These are phyloP conservation scores for Tachina fera DNA, from an alignment of 2,888 invertebrate genomes.

Conservation along the genomic window DNA sequence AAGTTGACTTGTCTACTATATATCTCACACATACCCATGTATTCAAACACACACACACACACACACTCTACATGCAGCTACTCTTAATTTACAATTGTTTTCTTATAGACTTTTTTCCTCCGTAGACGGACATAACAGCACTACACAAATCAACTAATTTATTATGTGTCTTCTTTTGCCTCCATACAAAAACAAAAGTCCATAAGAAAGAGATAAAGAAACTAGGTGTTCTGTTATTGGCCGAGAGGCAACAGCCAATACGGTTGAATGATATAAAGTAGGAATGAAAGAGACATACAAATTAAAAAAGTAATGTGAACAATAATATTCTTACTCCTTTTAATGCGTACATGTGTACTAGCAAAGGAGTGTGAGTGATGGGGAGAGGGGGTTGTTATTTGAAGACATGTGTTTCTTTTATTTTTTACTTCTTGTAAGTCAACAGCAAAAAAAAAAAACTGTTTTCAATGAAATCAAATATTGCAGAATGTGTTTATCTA, in stretches of 20 bases:
- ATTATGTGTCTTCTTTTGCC: constrained; percentile 25
- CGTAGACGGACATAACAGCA: background rate
- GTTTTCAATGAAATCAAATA: constrained; percentile 21
- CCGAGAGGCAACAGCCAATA: constrained; percentile 60
- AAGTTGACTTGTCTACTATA: constrained; percentile 35
- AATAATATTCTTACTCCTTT: background rate
- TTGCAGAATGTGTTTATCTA: background rate
- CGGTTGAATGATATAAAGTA: constrained; percentile 50
- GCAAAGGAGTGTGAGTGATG: background rate
- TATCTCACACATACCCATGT: background rate
- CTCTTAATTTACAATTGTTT: constrained; percentile 38
- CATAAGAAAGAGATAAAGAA: constrained; percentile 58
- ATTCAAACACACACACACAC: background rate
- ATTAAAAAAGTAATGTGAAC: background rate
- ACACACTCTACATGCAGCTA: background rate
- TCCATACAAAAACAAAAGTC: constrained; percentile 39
- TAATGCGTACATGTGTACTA: background rate
- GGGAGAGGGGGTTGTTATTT: background rate
- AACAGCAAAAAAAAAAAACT: constrained; percentile 26
- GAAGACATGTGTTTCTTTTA: background rate
- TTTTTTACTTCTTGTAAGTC: background rate
- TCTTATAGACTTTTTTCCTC: constrained; percentile 42
- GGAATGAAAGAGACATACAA: constrained; percentile 36
- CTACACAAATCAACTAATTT: constrained; percentile 61
- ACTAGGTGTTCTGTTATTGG: constrained; percentile 30